Percentiles rank a stretch among this genome's conserved stretches.
Evolutionary conservation across 2,888 invertebrate genomes (phyloP).

Genomic region (Nymphalis c-album): DNA sequence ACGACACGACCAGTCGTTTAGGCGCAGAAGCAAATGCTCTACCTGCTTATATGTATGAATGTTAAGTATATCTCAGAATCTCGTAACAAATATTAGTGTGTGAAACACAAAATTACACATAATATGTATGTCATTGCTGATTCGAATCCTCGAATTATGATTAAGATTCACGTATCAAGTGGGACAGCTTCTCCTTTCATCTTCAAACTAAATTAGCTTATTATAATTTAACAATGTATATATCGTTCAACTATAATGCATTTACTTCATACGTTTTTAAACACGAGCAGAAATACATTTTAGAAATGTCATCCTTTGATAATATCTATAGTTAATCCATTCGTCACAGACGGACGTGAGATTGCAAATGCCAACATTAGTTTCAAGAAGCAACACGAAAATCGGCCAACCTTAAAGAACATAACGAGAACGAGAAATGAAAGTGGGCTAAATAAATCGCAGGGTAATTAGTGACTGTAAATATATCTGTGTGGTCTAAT

Average conservation of each 20-base stretch:
- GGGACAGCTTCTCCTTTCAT: background rate
- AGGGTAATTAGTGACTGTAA: slow-evolving; percentile 48
- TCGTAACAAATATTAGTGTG: too few relatives aligned
- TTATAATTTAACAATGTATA: background rate
- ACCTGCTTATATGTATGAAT: too few relatives aligned
- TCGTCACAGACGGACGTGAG: slow-evolving; percentile 21
- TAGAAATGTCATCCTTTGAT: slow-evolving; percentile 23
- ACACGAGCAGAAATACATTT: slow-evolving; percentile 12
- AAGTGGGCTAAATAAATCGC: slow-evolving; percentile 43
- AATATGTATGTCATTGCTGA: too few relatives aligned
- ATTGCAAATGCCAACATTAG: slow-evolving; percentile 23
- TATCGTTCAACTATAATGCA: background rate
- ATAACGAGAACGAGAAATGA: slow-evolving; percentile 23
- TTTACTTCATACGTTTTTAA: background rate
- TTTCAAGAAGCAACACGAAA: slow-evolving; percentile 28
- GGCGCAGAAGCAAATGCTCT: too few relatives aligned
- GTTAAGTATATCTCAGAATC: too few relatives aligned
- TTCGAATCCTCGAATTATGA: too few relatives aligned
- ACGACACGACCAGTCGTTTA: too few relatives aligned
- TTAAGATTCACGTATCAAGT: too few relatives aligned
- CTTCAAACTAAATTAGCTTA: background rate
- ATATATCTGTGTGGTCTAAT: slow-evolving; percentile 53
- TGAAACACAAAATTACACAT: too few relatives aligned
- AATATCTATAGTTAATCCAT: slow-evolving; percentile 26
- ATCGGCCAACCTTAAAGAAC: slow-evolving; percentile 26